phyloP scores from a whole-genome alignment of 2,113 vertebrate species.

The Corythornis madagascariensis region DNA sequence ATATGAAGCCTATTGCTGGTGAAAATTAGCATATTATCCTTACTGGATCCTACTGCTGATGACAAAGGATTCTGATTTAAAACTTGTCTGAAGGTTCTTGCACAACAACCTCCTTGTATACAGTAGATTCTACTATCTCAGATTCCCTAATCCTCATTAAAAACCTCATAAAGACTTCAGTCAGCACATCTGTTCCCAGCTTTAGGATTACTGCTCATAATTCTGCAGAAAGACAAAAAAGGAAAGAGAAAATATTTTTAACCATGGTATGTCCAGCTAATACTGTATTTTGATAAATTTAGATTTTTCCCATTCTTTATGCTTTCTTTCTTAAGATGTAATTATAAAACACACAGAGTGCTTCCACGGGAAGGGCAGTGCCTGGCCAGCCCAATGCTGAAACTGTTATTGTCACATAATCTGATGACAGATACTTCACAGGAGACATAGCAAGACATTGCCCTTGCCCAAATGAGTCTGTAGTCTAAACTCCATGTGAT shows the following conservation, averaged over 20 bases:
- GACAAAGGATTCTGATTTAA: conserved; percentile 50
- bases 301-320: background rate
- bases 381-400: background rate
- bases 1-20: conserved; percentile 12
- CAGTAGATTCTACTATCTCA: conserved; percentile 5
- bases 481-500: background rate
- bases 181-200: background rate
- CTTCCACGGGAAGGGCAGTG: background rate
- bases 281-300: background rate
- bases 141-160: conserved; percentile 34
- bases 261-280: background rate
- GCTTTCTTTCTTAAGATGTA: background rate
- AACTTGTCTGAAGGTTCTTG: conserved; percentile 3
- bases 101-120: background rate
- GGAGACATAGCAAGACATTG: background rate
- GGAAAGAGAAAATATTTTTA: background rate
- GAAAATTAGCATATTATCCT: conserved; percentile 48
- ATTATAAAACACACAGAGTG: background rate
- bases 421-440: background rate
- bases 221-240: conserved; percentile 15
- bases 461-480: background rate
- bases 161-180: background rate
- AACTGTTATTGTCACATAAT: background rate
- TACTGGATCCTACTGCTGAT: conserved; percentile 28
- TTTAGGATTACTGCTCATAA: background rate